phyloP scores from a whole-genome alignment of 2,888 invertebrate genomes.

The Stenchaetothrips biformis region DNA sequence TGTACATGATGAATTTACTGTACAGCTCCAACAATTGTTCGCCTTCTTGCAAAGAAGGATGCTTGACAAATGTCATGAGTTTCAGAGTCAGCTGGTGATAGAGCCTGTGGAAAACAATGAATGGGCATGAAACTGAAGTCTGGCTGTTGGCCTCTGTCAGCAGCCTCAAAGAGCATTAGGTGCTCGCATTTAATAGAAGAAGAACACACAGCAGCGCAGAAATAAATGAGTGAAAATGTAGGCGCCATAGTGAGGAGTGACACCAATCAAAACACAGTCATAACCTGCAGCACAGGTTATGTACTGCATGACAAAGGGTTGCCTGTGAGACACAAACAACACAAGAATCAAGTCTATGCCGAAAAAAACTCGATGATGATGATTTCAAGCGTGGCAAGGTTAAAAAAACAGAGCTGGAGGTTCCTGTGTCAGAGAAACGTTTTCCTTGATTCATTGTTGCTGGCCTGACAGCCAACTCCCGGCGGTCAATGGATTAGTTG shows the following conservation, averaged over 20 bases:
- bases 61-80: conserved; percentile 71
- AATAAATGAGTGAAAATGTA: not conserved
- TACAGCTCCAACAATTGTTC: conserved; percentile 80
- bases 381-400: no score
- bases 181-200: not conserved
- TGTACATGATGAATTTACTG: conserved; percentile 83
- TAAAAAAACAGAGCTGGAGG: no score
- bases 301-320: not conserved
- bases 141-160: not conserved
- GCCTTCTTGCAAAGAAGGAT: conserved; percentile 68
- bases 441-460: not conserved
- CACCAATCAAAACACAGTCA: not conserved
- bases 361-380: no score
- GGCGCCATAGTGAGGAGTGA: no score
- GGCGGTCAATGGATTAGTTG: not conserved
- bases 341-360: not conserved
- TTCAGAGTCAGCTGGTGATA: conserved; percentile 95
- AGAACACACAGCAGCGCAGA: not conserved
- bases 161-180: not conserved
- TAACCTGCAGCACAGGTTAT: not conserved
- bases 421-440: no score
- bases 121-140: not conserved
- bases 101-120: conserved; percentile 57
- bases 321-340: not conserved
- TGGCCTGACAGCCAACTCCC: not conserved